Percentiles rank a stretch among this genome's conserved stretches.
Evolutionary conservation across 1,140 invertebrate species (phyloP).

Genomic region (Zaprionus vittiger): DNA sequence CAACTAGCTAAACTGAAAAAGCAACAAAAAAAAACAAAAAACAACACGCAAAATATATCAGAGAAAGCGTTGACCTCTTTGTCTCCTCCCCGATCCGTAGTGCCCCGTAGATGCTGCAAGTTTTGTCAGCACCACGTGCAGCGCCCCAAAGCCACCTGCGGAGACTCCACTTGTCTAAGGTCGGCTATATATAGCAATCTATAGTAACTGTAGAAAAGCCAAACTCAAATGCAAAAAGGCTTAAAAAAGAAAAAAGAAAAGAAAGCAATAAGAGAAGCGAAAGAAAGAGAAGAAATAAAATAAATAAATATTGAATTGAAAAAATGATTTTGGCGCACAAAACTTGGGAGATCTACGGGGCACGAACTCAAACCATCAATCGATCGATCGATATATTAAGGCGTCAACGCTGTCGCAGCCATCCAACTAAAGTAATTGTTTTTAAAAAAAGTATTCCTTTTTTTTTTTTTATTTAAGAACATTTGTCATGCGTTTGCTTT

Average conservation of each 20-base stretch:
- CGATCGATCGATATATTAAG: neutral
- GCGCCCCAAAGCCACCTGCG: constrained; percentile 63
- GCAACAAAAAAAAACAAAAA: constrained; percentile 11
- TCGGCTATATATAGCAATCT: constrained; percentile 27
- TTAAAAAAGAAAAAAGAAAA: constrained; percentile 8
- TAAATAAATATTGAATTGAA: constrained; percentile 12
- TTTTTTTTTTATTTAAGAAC: constrained; percentile 50
- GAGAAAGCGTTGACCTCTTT: constrained; percentile 18
- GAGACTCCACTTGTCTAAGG: constrained; percentile 83
- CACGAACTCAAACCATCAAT: neutral
- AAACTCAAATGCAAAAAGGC: neutral
- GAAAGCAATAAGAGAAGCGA: neutral
- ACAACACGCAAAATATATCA: constrained; percentile 4
- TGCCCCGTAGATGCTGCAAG: constrained; percentile 30
- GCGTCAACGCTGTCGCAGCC: constrained; percentile 35
- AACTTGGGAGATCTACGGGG: constrained; percentile 10
- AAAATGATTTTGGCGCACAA: constrained; percentile 2
- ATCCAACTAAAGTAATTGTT: constrained; percentile 54
- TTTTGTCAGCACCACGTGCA: constrained; percentile 24
- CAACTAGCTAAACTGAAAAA: constrained; percentile 40
- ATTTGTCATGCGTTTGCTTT: constrained; percentile 59
- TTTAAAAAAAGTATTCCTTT: constrained; percentile 64
- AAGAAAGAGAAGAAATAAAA: constrained; percentile 9
- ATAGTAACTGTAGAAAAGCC: constrained; percentile 1
- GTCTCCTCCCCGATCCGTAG: neutral